Conservation (phyloP, 2,797 vertebrate species). For the Sciaenops ocellatus region DNA sequence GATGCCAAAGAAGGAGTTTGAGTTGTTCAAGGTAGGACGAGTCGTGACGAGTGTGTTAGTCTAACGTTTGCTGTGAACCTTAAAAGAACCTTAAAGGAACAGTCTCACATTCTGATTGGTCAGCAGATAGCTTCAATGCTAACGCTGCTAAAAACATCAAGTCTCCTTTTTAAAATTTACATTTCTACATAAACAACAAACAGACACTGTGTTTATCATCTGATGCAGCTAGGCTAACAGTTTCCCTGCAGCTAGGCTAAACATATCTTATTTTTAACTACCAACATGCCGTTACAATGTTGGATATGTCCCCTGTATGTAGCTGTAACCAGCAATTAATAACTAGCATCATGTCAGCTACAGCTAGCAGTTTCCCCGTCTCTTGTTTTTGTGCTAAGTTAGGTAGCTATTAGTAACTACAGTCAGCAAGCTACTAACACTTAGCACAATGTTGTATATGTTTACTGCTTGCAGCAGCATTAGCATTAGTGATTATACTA, state of each 20-base stretch:
- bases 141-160: background rate
- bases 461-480: background rate
- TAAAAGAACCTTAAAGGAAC: constrained; percentile 48
- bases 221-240: background rate
- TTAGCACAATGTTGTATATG: background rate
- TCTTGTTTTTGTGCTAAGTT: background rate
- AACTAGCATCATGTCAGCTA: background rate
- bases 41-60: constrained; percentile 25
- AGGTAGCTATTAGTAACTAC: background rate
- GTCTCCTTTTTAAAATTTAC: no score
- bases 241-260: constrained; percentile 6
- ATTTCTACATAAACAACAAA: background rate
- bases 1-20: constrained; percentile 99
- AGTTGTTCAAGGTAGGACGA: constrained; percentile 96
- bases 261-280: background rate
- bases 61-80: background rate
- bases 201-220: background rate
- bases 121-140: background rate
- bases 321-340: background rate
- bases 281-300: no score
- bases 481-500: background rate
- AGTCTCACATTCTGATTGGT: constrained; percentile 32
- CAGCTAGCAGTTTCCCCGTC: no score
- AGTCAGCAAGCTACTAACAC: background rate
- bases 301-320: no score